These are phyloP conservation scores for Bradynema listronoti DNA, from an alignment of 1,140 invertebrate genomes.

Conservation along the genomic window DNA sequence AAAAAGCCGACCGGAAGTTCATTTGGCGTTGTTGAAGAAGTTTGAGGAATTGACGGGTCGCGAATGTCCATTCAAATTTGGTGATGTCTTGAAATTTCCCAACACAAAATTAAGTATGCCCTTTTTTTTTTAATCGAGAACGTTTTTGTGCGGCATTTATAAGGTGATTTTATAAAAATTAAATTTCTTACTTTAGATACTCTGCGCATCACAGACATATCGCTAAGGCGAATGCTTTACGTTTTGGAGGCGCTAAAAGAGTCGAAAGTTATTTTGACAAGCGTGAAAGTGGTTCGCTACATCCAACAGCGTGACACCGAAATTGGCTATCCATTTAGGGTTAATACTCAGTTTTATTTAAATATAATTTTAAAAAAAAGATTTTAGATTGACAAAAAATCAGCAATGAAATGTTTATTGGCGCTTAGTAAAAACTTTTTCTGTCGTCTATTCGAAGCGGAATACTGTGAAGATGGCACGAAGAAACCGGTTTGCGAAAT, in stretches of 20 bases:
- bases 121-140: constrained; percentile 3
- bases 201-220: constrained; percentile 45
- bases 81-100: constrained; percentile 51
- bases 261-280: constrained; percentile 41
- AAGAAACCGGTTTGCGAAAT: constrained; percentile 17
- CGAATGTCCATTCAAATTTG: constrained; percentile 48
- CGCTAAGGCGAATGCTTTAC: constrained; percentile 36
- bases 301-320: constrained; percentile 30
- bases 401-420: constrained; percentile 44
- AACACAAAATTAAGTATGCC: constrained; percentile 41
- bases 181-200: constrained; percentile 38
- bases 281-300: constrained; percentile 22
- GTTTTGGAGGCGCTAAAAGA: constrained; percentile 34
- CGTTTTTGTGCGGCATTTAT: constrained; percentile 7
- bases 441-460: constrained; percentile 23
- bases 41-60: constrained; percentile 29
- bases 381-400: constrained; percentile 55
- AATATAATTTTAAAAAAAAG: background rate
- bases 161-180: constrained; percentile 6
- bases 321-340: constrained; percentile 41
- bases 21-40: constrained; percentile 24
- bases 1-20: constrained; percentile 23
- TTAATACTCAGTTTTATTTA: constrained; percentile 10
- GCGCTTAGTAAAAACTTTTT: constrained; percentile 36
- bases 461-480: constrained; percentile 28